Conservation (phyloP, 1,140 invertebrate species). For the Pachypsylla venusta region DNA sequence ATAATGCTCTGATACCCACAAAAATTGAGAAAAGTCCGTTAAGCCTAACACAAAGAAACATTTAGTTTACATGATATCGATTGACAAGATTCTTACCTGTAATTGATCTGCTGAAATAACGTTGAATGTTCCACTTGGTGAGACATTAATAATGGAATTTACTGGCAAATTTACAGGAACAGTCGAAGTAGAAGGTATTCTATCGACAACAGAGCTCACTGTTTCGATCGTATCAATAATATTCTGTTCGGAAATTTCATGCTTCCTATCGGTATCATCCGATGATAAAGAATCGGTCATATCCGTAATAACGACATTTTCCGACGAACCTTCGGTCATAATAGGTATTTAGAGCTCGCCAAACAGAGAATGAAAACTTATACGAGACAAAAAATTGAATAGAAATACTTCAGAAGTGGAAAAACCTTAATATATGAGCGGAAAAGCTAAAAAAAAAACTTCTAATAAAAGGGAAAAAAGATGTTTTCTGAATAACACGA, state of each 20-base stretch:
- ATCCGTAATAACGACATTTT: neutral
- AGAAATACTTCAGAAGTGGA: no score
- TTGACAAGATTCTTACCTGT: conserved; percentile 33
- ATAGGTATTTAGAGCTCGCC: no score
- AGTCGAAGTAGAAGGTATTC: conserved; percentile 28
- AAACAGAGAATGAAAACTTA: no score
- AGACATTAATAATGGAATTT: conserved; percentile 54
- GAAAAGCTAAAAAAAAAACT: no score
- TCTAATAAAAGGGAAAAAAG: no score
- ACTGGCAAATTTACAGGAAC: conserved; percentile 61
- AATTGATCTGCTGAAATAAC: conserved; percentile 68
- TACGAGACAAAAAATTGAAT: no score
- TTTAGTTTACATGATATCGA: neutral
- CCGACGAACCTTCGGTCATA: neutral
- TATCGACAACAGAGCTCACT: conserved; percentile 26
- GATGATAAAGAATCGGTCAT: neutral
- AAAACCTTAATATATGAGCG: no score
- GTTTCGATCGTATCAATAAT: conserved; percentile 5
- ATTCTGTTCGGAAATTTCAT: conserved; percentile 6
- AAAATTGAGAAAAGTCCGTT: no score
- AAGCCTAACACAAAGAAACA: neutral
- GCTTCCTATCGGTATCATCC: conserved; percentile 1
- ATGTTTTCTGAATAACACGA: no score
- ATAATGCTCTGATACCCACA: no score
- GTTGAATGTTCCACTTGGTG: conserved; percentile 56